Conservation (phyloP, 2,113 vertebrate species). For the Dolichotis patagonum region DNA sequence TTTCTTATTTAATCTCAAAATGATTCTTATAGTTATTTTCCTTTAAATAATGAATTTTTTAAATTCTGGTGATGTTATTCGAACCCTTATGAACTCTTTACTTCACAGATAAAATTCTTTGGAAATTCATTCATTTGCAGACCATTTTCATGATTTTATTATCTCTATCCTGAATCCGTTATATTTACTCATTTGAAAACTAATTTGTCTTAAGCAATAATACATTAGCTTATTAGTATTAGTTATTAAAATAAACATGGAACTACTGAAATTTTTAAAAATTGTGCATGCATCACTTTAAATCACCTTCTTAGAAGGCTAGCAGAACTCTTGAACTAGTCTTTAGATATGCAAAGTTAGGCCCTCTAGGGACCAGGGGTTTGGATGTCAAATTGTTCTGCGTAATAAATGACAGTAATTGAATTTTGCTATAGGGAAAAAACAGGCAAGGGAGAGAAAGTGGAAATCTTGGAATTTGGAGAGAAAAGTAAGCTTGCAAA, state of each 20-base stretch:
- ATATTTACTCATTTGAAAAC: slow-evolving; percentile 9
- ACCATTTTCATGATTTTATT: slow-evolving; percentile 34
- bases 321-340: not conserved
- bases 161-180: not conserved
- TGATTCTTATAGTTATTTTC: slow-evolving; percentile 8
- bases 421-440: not conserved
- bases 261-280: slow-evolving; percentile 6
- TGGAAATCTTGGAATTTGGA: slow-evolving; percentile 1
- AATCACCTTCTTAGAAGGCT: not conserved
- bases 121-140: slow-evolving; percentile 46
- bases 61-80: slow-evolving; percentile 36
- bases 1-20: slow-evolving; percentile 3
- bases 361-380: not conserved
- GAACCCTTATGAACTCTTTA: not conserved
- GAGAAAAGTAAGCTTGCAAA: slow-evolving; percentile 39
- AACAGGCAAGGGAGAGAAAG: not conserved
- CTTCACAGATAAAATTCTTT: not conserved
- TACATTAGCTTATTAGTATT: too few species aligned
- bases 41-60: slow-evolving; percentile 47
- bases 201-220: not conserved
- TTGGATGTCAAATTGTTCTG: slow-evolving; percentile 19
- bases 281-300: not conserved
- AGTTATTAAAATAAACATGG: slow-evolving; percentile 49
- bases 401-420: not conserved
- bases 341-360: slow-evolving; percentile 49